These are phyloP conservation scores for Arrhamphus sclerolepis DNA, from an alignment of 2,797 vertebrate species.

Conservation along the genomic window DNA sequence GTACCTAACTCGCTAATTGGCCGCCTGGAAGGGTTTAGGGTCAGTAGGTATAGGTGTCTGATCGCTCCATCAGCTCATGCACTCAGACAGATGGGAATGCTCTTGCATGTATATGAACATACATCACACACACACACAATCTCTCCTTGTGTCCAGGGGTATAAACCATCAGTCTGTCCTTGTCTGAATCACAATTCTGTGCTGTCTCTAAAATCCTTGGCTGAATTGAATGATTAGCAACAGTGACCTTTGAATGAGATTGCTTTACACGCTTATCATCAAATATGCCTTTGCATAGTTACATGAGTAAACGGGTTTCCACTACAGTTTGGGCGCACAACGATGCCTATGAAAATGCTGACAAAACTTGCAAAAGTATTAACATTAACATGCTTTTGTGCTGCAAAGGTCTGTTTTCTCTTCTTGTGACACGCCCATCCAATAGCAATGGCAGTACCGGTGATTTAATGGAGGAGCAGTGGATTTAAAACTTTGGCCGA, in stretches of 20 bases:
- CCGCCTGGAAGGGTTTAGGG: constrained; percentile 75
- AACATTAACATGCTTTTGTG: too few relatives aligned
- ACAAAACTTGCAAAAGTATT: too few relatives aligned
- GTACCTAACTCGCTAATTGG: constrained; percentile 77
- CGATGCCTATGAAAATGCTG: too few relatives aligned
- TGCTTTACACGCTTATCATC: constrained; percentile 24
- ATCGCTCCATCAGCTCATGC: constrained; percentile 43
- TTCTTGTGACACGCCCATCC: too few relatives aligned
- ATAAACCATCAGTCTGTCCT: neutral
- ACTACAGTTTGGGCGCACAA: too few relatives aligned
- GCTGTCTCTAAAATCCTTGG: neutral
- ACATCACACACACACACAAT: constrained; percentile 2
- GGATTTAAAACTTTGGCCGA: too few relatives aligned
- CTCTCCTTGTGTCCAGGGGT: neutral
- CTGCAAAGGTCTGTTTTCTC: too few relatives aligned
- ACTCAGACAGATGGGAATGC: constrained; percentile 1
- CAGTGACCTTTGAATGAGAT: constrained; percentile 16
- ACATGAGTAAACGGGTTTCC: too few relatives aligned
- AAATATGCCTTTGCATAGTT: constrained; percentile 27
- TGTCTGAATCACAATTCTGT: constrained; percentile 1
- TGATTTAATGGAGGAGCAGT: too few relatives aligned
- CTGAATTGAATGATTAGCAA: neutral
- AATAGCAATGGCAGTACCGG: too few relatives aligned
- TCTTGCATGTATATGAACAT: constrained; percentile 6
- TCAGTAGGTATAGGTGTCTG: constrained; percentile 71